Percentiles rank a stretch among this genome's conserved stretches.
Conservation (phyloP, 1,140 invertebrate genomes). For the Mesaphorura yosii region DNA sequence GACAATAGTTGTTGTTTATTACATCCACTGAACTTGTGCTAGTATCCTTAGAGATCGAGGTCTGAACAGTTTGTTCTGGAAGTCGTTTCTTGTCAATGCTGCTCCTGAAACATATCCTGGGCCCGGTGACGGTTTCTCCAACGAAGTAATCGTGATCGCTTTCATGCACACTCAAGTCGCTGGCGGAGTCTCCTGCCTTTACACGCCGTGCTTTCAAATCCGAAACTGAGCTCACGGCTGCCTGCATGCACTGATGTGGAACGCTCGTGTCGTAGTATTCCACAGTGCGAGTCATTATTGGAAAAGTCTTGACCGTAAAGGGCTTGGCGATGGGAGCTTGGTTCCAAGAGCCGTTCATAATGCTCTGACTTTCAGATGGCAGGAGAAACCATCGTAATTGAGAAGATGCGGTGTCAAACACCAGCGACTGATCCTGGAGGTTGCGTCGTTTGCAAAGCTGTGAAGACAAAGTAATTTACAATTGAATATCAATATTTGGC, state of each 20-base stretch:
- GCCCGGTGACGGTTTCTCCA: conserved; percentile 24
- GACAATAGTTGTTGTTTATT: too few species aligned
- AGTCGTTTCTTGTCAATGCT: too few species aligned
- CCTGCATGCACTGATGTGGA: conserved; percentile 19
- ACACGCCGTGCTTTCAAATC: not conserved
- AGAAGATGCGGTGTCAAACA: conserved; percentile 54
- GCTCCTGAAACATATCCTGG: conserved; percentile 26
- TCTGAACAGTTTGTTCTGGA: too few species aligned
- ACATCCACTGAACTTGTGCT: too few species aligned
- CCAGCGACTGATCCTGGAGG: conserved; percentile 57
- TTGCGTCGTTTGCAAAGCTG: conserved; percentile 57
- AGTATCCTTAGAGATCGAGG: too few species aligned
- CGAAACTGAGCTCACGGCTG: not conserved
- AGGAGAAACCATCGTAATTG: conserved; percentile 74
- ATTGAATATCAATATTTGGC: too few species aligned
- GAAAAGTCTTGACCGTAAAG: conserved; percentile 17
- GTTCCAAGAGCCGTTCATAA: conserved; percentile 27
- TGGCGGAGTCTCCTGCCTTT: not conserved
- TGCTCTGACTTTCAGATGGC: conserved; percentile 40
- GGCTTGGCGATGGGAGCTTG: conserved; percentile 14
- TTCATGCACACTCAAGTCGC: conserved; percentile 17
- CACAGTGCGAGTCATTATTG: not conserved
- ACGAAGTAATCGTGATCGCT: conserved; percentile 20
- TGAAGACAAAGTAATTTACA: conserved; percentile 25
- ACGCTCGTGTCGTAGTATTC: conserved; percentile 1